Conservation (phyloP, 1,140 invertebrate genomes). For the Brachionus paranguensis region DNA sequence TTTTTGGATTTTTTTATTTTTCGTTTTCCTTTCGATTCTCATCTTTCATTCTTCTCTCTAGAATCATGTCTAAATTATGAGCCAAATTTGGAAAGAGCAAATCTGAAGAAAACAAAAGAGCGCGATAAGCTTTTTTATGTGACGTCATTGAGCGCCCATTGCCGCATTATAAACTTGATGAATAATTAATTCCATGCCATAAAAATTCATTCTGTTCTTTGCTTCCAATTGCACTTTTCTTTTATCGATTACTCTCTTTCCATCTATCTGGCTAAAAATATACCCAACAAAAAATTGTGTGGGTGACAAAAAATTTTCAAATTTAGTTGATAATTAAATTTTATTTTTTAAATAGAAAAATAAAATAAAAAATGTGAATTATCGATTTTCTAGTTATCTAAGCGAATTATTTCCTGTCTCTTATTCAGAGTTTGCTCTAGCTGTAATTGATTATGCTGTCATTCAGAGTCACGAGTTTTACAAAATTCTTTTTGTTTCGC, state of each 20-base stretch:
- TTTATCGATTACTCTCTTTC: no score
- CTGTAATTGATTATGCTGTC: not conserved
- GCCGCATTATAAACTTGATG: not conserved
- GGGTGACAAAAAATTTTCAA: not conserved
- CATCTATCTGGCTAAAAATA: not conserved
- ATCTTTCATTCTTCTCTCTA: not conserved
- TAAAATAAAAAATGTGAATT: not conserved
- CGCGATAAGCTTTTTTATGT: not conserved
- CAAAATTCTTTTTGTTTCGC: not conserved
- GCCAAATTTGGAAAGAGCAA: not conserved
- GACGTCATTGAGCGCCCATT: not conserved
- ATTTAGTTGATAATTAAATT: not conserved
- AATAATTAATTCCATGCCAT: not conserved
- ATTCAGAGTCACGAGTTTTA: not conserved
- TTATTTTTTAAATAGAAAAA: not conserved
- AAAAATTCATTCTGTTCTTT: not conserved
- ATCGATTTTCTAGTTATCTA: not conserved
- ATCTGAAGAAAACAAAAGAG: not conserved
- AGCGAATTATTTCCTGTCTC: not conserved
- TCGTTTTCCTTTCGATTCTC: not conserved
- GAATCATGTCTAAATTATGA: conserved; percentile 6
- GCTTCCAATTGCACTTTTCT: no score
- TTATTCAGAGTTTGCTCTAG: not conserved
- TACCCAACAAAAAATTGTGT: not conserved
- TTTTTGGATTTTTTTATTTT: not conserved